Base-by-base conservation (phyloP, 1,140 invertebrate species). In the Rhagoletis zephyria region DNA sequence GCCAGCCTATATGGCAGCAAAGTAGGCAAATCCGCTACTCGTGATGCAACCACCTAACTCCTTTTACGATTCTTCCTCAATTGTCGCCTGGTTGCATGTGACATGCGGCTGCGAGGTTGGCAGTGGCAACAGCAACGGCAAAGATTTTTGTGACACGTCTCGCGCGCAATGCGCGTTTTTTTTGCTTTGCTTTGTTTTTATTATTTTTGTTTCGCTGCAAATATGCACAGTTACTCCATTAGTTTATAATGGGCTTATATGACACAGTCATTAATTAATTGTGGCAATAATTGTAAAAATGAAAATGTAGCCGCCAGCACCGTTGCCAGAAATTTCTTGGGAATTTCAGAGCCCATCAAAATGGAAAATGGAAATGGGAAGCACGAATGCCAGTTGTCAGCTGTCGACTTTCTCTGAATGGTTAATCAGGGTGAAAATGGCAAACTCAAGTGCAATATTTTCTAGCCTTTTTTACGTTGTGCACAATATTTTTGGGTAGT, bases 201-300 rank as follows among this genome's bases (percentile, higher is more conserved):
- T 4, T 48, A 48, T 45, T 77, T 77, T 48, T 51, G 3, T 14
- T 30, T 81, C 48, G 30, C 19, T 51, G 14, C 48, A 56, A 30
- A 19, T 81, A 56, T 81, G 48, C 10, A 81, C 74, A 51, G 74
- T 10, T 81, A 81, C 19, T 56, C 48, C 48, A 56, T 81, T 81
- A 81, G 48, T 19, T 48, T 81, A 7, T 42, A 10, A 16, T 51
- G 12, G 16, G 45, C 4, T 19, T 51, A 30, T 51, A 56, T 81
- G 51, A 77, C n/a, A n/a, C 14, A 6, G 74, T 81, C 74, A 81
- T 81, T 81, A 81, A 56, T 81, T 81, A 56, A 51, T 81, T 81
- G 74, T 81, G 74, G 45, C 48, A 81, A 19, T 81, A 81, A 81
- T 59, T 30, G 45, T 45, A 42, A 56, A 59, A 59, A 48, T 63